Base-by-base conservation (phyloP, 2,113 vertebrate genomes). In the Promerops cafer region DNA sequence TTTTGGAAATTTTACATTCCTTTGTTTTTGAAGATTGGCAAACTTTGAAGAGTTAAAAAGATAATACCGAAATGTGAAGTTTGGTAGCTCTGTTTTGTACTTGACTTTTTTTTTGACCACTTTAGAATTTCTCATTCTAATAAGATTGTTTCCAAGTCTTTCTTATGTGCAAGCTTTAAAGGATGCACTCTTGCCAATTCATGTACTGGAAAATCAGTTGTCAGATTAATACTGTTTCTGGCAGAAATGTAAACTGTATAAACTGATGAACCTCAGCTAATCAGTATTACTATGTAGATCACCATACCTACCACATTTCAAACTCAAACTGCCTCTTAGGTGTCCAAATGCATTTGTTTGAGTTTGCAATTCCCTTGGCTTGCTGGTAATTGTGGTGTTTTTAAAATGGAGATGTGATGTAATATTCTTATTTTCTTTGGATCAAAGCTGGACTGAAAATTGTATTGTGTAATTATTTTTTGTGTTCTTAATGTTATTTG, bases 371-470 rank as follows among this genome's bases (percentile, higher is more conserved):
- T 98, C 96, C 97, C 97, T 98, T 40, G 72, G 97, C 98, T 98
- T 98, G 97, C 98, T 98, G 97, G 97, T 98, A 97, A 98, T 96
- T 98, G 97, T 98, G 98, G 96, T 98, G 96, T 98, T 97, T 97
- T 98, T 98, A 98, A 93, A 97, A 98, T 98, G 98, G 97, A 97
- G 97, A 98, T 98, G 98, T 98, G 97, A 98, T 98, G 96, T 98
- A 98, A 98, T 98, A 97, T 97, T 98, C 97, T 98, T 98, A 97
- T 98, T 98, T 98, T 98, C 98, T 98, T 98, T 98, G 98, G 98
- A 98, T 99, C 98, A 98, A 98, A 99, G 98, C 98, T 99, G 98
- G 98, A 98, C 98, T 98, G 98, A 98, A 98, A 98, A 97, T 98
- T 97, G 97, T 98, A 97, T 98, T 98, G 95, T 98, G 97, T 98